phyloP scores from a whole-genome alignment of 2,888 invertebrate species.

The Gisinianus flammeolus region DNA sequence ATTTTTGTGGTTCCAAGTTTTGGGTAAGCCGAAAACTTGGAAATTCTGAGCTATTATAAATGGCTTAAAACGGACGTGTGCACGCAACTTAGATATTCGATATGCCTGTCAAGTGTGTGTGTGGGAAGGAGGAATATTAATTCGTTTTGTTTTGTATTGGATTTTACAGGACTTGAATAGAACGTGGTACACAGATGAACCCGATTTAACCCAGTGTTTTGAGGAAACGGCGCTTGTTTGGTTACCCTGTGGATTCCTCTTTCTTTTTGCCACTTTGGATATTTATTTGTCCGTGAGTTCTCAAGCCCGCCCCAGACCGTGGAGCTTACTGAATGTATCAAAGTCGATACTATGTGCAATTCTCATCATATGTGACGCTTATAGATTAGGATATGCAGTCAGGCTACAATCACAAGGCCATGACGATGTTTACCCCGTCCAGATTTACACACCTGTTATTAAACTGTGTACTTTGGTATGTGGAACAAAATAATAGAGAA shows the following conservation, averaged over 20 bases:
- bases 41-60: neutral
- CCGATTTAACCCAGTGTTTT: conserved; percentile 89
- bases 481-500: no score
- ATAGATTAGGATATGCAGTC: conserved; percentile 34
- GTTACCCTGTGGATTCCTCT: conserved; percentile 85
- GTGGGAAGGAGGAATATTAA: neutral
- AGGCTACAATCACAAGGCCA: neutral
- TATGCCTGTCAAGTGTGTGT: neutral
- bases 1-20: conserved; percentile 42
- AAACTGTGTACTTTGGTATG: conserved; percentile 51
- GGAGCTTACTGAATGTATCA: conserved; percentile 58
- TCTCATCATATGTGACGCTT: conserved; percentile 43
- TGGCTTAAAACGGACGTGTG: neutral
- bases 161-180: conserved; percentile 47
- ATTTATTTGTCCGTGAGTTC: conserved; percentile 50
- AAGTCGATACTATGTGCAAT: conserved; percentile 43
- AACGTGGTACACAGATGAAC: conserved; percentile 68
- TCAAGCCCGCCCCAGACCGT: conserved; percentile 53
- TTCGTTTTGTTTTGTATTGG: neutral
- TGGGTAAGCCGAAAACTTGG: conserved; percentile 36
- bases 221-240: conserved; percentile 88
- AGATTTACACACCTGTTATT: conserved; percentile 45
- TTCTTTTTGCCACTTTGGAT: conserved; percentile 77
- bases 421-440: conserved; percentile 37
- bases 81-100: neutral